A percentile compares a stretch with the other conserved stretches of the same genome.
Evolutionary conservation across 1,140 invertebrate species (phyloP).

Genomic region (Kradibia gibbosae): DNA sequence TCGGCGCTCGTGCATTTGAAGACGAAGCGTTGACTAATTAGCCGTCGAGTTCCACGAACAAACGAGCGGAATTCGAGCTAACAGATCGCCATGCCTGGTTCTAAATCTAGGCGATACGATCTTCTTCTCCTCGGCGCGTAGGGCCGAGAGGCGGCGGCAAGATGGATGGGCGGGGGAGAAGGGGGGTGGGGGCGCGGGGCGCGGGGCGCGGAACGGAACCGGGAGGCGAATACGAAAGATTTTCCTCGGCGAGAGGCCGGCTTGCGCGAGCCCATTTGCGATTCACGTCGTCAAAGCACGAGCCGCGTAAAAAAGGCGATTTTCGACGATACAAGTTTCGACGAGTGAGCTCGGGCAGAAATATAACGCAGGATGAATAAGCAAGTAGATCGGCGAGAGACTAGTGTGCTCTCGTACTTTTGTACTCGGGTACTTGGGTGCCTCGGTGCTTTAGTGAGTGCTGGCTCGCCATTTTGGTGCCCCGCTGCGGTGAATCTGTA

Average conservation of each 20-base stretch:
- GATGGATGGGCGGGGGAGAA: too few species aligned
- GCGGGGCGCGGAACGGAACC: background rate
- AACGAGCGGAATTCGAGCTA: slow-evolving; percentile 57
- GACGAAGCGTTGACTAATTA: slow-evolving; percentile 53
- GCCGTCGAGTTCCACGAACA: slow-evolving; percentile 55
- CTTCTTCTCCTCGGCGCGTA: background rate
- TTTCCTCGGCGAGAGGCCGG: slow-evolving; percentile 9
- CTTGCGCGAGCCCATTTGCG: background rate
- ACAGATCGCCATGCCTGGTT: slow-evolving; percentile 55
- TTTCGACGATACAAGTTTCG: slow-evolving; percentile 46
- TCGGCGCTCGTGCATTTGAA: background rate
- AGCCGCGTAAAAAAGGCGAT: slow-evolving; percentile 26
- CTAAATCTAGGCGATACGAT: slow-evolving; percentile 59
- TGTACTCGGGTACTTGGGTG: background rate
- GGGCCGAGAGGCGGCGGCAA: too few species aligned
- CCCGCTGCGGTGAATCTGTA: slow-evolving; percentile 41
- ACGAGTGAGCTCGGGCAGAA: slow-evolving; percentile 46
- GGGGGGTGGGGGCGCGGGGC: background rate
- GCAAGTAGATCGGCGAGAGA: slow-evolving; percentile 38
- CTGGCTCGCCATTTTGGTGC: slow-evolving; percentile 23
- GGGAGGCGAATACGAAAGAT: background rate
- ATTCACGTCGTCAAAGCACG: background rate
- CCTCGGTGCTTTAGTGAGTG: background rate
- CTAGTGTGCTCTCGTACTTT: too few species aligned
- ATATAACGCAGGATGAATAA: slow-evolving; percentile 36